Base-by-base conservation (phyloP, 2,797 vertebrate species). In the Falco naumanni region DNA sequence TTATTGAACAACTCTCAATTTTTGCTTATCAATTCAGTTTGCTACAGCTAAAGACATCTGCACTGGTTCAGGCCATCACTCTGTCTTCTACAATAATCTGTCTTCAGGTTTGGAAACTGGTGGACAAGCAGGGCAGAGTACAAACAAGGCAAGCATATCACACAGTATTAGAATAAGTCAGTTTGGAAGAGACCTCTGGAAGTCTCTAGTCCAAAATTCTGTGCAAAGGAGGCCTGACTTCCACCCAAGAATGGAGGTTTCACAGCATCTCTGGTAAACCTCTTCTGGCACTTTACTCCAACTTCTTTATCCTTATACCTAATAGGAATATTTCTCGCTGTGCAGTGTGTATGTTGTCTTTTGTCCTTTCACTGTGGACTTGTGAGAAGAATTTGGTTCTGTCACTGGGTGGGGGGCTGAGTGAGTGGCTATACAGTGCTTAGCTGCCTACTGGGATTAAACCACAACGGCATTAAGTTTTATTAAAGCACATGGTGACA, bases 201-300 rank as follows among this genome's bases (percentile, higher is more conserved):
- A 72, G 13, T 13, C 6, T 78, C 10, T 72, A 22, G 9, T 48
- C n/a, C 43, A 77, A 61, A 75, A 21, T 20, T 5, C 12, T 21
- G 2, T 9, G 22, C 24, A 56, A 28, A 83, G 12, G 0, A 60
- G 29, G 31, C 0, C 2, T 0, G 0, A 31, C 2, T n/a, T 64
- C n/a, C 16, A 65, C 12, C 26, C n/a, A 43, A 41, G 45, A 86
- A 53, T 5, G 6, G 7, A 68, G 3, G 11, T 43, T 61, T 4
- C 9, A 48, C 33, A 77, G 5, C 8, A 37, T 16, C 21, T 64
- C 29, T 77, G 19, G 8, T 15, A 61, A 90, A 31, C 4, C 0
- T 57, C 15, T 64, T 10, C 16, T 5, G 14, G 11, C 31, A 8
- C 12, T 90, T 83, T 34, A 39, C 11, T 47, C 22, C 24, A 31